Conservation (phyloP, 2,797 vertebrate species). For the Acanthiza pusilla region DNA sequence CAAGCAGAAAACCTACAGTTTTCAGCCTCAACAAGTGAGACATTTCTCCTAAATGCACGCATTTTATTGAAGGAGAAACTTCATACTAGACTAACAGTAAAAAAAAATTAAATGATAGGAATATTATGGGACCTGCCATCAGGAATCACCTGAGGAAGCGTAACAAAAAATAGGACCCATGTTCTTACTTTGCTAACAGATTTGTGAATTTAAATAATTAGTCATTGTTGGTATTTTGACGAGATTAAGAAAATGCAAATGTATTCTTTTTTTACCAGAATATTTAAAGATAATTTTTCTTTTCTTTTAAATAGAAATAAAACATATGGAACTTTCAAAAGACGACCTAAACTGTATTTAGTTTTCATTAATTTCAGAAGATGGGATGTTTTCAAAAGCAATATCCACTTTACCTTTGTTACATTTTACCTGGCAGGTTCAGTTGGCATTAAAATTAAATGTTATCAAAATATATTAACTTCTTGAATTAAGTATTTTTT, state of each 20-base stretch:
- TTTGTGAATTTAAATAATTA: background rate
- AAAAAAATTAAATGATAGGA: background rate
- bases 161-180: background rate
- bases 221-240: background rate
- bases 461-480: slow-evolving; percentile 37
- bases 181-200: background rate
- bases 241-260: background rate
- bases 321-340: background rate
- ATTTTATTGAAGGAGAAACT: background rate
- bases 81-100: background rate
- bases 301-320: background rate
- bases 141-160: background rate
- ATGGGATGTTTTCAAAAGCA: background rate
- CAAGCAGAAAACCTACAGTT: background rate
- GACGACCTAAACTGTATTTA: background rate
- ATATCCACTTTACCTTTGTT: background rate
- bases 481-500: slow-evolving; percentile 43
- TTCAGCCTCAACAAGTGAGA: background rate
- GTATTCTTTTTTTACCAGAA: background rate
- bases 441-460: slow-evolving; percentile 51
- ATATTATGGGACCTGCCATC: background rate
- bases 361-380: background rate
- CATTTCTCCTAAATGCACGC: background rate
- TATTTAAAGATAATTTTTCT: background rate
- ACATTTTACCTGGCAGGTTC: slow-evolving; percentile 26